phyloP scores from a whole-genome alignment of 2,797 vertebrate genomes.

The Scolopax bukidnonensis region DNA sequence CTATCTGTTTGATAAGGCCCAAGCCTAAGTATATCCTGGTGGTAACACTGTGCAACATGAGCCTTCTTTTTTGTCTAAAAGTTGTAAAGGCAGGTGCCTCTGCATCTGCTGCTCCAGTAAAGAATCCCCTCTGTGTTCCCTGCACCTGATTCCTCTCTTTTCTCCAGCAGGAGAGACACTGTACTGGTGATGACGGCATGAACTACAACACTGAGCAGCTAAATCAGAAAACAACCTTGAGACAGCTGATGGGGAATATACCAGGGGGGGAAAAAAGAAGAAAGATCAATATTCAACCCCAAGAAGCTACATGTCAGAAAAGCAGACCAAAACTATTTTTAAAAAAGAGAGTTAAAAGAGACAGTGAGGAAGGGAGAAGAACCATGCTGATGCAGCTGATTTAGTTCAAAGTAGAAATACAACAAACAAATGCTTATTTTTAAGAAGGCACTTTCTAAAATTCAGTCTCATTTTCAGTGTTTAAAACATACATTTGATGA shows the following conservation, averaged over 20 bases:
- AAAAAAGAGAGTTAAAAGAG: background rate
- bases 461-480: background rate
- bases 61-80: background rate
- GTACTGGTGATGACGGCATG: background rate
- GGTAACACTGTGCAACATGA: background rate
- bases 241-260: background rate
- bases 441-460: background rate
- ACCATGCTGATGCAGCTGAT: background rate
- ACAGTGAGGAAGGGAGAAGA: background rate
- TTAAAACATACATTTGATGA: background rate
- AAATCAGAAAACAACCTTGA: background rate
- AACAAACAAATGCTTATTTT: background rate
- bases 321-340: background rate
- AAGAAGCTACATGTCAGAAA: background rate
- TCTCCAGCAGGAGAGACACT: background rate
- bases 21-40: background rate
- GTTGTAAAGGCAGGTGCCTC: background rate
- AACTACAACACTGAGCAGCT: background rate
- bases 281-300: background rate
- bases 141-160: background rate
- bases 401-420: background rate
- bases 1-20: background rate
- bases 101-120: background rate
- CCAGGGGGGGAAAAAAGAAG: background rate
- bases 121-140: background rate